Conservation (phyloP, 1,140 invertebrate genomes). For the Euwallacea similis region DNA sequence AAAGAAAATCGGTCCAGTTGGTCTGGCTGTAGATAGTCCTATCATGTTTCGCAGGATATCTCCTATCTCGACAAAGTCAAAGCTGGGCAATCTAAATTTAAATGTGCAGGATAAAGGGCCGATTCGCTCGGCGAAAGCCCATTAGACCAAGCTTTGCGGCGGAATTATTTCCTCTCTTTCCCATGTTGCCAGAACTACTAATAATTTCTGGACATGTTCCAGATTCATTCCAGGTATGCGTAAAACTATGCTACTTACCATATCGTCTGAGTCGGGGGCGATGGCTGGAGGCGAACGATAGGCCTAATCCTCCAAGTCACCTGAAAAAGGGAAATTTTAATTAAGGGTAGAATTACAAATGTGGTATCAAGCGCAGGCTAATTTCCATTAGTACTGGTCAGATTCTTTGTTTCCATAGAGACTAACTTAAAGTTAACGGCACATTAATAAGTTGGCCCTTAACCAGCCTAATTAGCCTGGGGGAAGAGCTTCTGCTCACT, state of each 20-base stretch:
- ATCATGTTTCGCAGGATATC: slow-evolving; percentile 27
- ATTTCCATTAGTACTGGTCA: no score
- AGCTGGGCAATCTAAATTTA: slow-evolving; percentile 40
- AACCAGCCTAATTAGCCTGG: no score
- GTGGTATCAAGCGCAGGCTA: no score
- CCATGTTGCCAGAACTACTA: slow-evolving; percentile 6
- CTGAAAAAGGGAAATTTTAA: slow-evolving; percentile 38
- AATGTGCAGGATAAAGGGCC: slow-evolving; percentile 36
- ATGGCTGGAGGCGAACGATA: slow-evolving; percentile 53
- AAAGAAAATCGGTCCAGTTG: slow-evolving; percentile 22
- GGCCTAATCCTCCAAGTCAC: slow-evolving; percentile 52
- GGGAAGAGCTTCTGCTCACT: neutral
- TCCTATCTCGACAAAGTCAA: slow-evolving; percentile 30
- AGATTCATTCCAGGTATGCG: no score
- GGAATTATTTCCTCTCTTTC: slow-evolving; percentile 7
- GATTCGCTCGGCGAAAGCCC: slow-evolving; percentile 14
- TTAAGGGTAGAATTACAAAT: no score
- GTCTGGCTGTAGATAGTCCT: slow-evolving; percentile 17
- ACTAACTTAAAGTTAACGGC: no score
- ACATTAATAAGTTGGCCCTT: no score
- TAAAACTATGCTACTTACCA: slow-evolving; percentile 48
- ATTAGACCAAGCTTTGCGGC: slow-evolving; percentile 26
- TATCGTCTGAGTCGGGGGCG: slow-evolving; percentile 54
- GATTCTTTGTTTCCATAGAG: no score
- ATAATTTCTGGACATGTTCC: no score